These are phyloP conservation scores for Eutrigla gurnardus DNA, from an alignment of 2,797 vertebrate species.

Conservation along the genomic window DNA sequence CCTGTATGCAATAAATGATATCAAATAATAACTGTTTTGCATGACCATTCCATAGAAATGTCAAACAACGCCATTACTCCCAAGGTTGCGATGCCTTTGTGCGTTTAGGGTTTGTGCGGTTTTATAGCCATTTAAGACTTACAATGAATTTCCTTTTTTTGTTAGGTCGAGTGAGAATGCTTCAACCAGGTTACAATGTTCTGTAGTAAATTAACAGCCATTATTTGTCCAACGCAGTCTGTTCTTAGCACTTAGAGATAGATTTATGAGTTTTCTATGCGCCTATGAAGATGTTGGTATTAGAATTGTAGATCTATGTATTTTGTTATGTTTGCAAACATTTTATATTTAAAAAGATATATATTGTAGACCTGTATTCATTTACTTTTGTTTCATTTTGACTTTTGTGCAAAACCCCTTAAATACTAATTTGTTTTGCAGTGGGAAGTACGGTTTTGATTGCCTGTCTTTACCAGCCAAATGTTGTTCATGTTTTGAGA, in stretches of 20 bases:
- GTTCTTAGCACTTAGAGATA: constrained; percentile 52
- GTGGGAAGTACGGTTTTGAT: constrained; percentile 30
- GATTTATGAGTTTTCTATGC: constrained; percentile 33
- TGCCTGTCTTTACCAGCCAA: constrained; percentile 31
- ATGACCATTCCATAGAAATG: constrained; percentile 25
- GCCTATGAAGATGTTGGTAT: constrained; percentile 34
- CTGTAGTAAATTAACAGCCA: neutral
- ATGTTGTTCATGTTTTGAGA: constrained; percentile 41
- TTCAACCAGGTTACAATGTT: constrained; percentile 6
- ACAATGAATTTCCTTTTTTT: neutral
- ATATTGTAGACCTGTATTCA: constrained; percentile 35
- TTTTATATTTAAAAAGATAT: constrained; percentile 41
- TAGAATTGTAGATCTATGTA: constrained; percentile 30
- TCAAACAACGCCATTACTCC: neutral
- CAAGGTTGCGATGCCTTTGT: neutral
- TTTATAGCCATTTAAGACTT: constrained; percentile 1
- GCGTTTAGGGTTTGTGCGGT: neutral
- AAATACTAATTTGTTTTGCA: constrained; percentile 44
- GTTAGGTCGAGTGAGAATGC: constrained; percentile 11
- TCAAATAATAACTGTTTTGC: neutral
- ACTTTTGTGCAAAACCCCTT: constrained; percentile 26
- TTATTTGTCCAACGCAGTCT: constrained; percentile 15
- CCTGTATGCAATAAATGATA: constrained; percentile 21
- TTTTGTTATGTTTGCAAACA: constrained; percentile 41
- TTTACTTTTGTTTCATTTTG: constrained; percentile 38